Percentiles rank a stretch among this genome's conserved stretches.
phyloP scores from a whole-genome alignment of 2,113 vertebrate genomes.

The Pygoscelis adeliae region DNA sequence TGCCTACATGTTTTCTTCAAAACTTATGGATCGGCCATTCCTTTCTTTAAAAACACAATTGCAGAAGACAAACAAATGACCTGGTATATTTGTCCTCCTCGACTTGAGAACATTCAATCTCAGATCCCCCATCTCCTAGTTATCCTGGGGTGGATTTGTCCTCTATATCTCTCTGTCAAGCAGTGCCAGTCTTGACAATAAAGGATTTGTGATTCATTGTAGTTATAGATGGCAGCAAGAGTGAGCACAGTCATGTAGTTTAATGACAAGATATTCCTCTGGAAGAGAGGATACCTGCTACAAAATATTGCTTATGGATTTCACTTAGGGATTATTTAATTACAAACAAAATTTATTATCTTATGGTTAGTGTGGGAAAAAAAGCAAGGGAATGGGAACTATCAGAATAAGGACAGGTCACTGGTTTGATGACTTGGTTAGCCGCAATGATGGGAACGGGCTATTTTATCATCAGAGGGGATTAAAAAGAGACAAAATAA shows the following conservation, averaged over 20 bases:
- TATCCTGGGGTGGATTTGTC: neutral
- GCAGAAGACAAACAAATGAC: neutral
- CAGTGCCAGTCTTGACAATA: neutral
- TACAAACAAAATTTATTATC: neutral
- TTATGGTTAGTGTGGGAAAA: constrained; percentile 6
- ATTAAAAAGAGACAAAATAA: constrained; percentile 36
- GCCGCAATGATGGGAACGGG: neutral
- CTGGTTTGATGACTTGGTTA: neutral
- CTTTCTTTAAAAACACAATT: neutral
- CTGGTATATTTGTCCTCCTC: neutral
- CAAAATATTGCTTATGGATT: neutral
- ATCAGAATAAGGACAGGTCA: neutral
- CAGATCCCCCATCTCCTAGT: neutral
- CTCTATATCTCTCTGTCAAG: neutral
- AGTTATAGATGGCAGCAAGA: neutral
- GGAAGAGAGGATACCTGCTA: neutral
- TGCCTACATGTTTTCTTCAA: neutral
- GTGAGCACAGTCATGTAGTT: neutral
- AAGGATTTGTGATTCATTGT: neutral
- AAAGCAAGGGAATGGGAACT: neutral
- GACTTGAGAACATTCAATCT: neutral
- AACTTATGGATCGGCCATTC: rapidly evolving
- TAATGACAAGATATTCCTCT: neutral
- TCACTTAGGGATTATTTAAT: neutral
- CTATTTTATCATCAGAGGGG: neutral